Base-by-base conservation (phyloP, 1,140 invertebrate genomes). In the Heliconius eleuchia region DNA sequence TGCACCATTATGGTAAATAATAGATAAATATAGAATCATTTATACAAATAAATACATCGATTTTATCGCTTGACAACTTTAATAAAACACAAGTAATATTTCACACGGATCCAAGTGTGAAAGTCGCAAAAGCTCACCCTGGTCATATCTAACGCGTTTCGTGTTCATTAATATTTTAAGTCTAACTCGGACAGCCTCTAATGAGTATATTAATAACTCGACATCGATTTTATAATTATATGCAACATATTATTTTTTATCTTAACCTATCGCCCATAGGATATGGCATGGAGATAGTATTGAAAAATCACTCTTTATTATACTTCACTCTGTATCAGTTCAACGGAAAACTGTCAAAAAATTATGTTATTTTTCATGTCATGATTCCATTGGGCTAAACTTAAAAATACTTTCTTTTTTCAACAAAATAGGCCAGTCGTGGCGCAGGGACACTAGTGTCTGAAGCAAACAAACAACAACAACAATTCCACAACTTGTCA, bases 191-290 rank as follows among this genome's bases (percentile, higher is more conserved):
- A 77, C 76, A 37, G 39, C 18, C 39, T 77, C 46, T 71, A 77
- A 71, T 77, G 76, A 55, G 34, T 66, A 23, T 52, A 77, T 77
- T 71, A 77, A 77, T 71, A 77, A 77, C 66, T 19, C 57, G 39
- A 66, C 60, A 30, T 66, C 60, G 27, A 30, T 66, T 66, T 66
- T 66, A 66, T 66, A 66, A 66, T 66, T 66, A 30, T n/a, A 27
- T 9, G 60, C 27, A 66, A 66, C 60, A 27, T 16, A 66, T 66
- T 13, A 66, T 66, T 66, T 66, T 30, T 66, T 66, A 66, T 16
- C 2, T 66, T 27, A 13, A 66, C 23, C 57, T 66, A 13, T 66
- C 57, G 57, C 16, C 50, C 5, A 52, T 30, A 66, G 23, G 60
- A 1, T 30, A 30, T 2, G 4, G 9, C 3, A 30, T 13, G 27